Percentiles rank a stretch among this genome's conserved stretches.
These are phyloP conservation scores for Malurus splendens DNA, from an alignment of 2,797 vertebrate genomes.

Conservation along the genomic window DNA sequence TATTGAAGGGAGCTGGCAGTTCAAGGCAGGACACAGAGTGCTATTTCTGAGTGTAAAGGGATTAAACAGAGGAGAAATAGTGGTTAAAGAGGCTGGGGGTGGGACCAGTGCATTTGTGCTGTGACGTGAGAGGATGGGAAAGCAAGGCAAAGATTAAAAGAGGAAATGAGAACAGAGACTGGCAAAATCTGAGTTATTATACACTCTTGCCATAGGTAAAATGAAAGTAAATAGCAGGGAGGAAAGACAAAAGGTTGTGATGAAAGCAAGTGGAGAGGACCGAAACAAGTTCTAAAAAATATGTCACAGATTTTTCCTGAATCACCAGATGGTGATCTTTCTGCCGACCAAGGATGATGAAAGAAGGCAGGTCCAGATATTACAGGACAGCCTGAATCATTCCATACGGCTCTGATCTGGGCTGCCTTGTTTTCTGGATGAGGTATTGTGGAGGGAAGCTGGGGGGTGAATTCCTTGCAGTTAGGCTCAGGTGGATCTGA, in stretches of 20 bases:
- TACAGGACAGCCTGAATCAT: background rate
- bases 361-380: background rate
- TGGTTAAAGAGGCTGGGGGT: background rate
- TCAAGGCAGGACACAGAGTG: background rate
- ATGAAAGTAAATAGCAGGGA: background rate
- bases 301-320: background rate
- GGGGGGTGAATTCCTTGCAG: background rate
- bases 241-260: background rate
- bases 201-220: background rate
- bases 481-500: background rate
- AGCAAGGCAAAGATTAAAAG: background rate
- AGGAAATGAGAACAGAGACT: background rate
- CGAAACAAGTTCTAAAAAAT: background rate
- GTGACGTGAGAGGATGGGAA: background rate
- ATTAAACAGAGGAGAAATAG: background rate
- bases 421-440: background rate
- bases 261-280: background rate
- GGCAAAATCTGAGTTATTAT: background rate
- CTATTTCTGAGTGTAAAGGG: background rate
- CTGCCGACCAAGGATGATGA: background rate
- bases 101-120: background rate
- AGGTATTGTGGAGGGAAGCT: background rate
- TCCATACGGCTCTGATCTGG: background rate
- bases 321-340: background rate
- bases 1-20: background rate